Base-by-base conservation (phyloP, 2,797 vertebrate species). In the Hybognathus amarus region DNA sequence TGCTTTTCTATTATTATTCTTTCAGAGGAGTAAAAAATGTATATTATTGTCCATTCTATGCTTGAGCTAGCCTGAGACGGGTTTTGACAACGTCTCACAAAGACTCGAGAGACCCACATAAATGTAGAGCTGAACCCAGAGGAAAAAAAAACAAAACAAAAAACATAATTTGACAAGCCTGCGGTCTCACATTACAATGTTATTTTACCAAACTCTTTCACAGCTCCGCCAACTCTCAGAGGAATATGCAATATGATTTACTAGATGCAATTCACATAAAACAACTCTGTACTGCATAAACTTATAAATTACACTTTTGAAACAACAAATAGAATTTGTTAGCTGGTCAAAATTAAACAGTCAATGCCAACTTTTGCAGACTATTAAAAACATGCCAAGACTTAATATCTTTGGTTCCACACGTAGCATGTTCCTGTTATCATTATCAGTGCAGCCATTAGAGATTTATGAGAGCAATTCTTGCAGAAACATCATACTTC, bases 401-500 rank as follows among this genome's bases (percentile, higher is more conserved):
- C 79, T n/a, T 63, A 59, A 42, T 63, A 33, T 76, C 66, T 84
- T 42, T 47, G 36, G 40, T 47, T 70, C 30, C 27, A 54, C 27
- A 54, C 33, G 56, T 74, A 8, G 27, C 67, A 40, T 27, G 45
- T 52, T 50, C 52, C 75, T 70, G 22, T 45, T 42, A 74, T 67
- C 20, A 6, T 40, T 42, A n/a, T 77, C 74, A 52, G 45, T 54
- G 24, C 56, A 66, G 67, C 56, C 79, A 75, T 64, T 66, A 67
- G 45, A 64, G 54, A 82, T 30, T 47, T 61, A 20, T 59, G 24
- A 78, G 47, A 73, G 42, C 42, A 69, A 63, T 64, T 81, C 69
- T 73, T 64, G 40, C 69, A 64, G 56, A 82, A 82, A 64, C 42
- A 74, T 82, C 69, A 82, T 30, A 64, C 64, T 74, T 82, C 22